A percentile compares a stretch with the other conserved stretches of the same genome.
Evolutionary conservation across 2,113 vertebrate species (phyloP).

Genomic region (Nycticebus coucang): DNA sequence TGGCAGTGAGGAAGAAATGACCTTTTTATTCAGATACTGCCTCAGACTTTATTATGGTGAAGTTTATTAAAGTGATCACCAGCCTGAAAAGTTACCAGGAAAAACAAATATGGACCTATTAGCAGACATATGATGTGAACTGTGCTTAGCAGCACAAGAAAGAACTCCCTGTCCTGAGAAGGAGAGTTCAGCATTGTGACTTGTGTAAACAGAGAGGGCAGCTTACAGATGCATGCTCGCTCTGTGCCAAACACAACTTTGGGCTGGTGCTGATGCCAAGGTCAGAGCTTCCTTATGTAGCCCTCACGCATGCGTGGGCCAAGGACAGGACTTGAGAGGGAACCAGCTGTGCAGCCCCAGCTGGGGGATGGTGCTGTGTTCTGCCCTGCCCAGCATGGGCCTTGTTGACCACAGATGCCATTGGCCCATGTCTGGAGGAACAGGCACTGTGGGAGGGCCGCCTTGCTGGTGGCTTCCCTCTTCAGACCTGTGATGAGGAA

Average conservation of each 20-base stretch:
- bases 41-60: background rate
- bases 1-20: background rate
- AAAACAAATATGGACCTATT: constrained; percentile 27
- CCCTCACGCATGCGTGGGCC: background rate
- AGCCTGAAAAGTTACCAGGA: constrained; percentile 64
- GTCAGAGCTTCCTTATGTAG: background rate
- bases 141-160: background rate
- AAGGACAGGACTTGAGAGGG: background rate
- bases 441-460: background rate
- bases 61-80: constrained; percentile 36
- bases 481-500: background rate
- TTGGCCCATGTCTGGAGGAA: background rate
- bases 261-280: background rate
- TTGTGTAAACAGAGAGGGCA: constrained; percentile 39
- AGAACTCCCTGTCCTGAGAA: constrained; percentile 47
- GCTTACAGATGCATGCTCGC: background rate
- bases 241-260: rapidly evolving
- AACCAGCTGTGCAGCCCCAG: background rate
- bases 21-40: background rate
- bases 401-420: background rate
- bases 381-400: no score
- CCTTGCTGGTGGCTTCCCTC: background rate
- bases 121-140: background rate
- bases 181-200: constrained; percentile 1
- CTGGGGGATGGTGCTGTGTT: background rate